Evolutionary conservation across 2,797 vertebrate genomes (phyloP).

Genomic region (Cuniculus paca): DNA sequence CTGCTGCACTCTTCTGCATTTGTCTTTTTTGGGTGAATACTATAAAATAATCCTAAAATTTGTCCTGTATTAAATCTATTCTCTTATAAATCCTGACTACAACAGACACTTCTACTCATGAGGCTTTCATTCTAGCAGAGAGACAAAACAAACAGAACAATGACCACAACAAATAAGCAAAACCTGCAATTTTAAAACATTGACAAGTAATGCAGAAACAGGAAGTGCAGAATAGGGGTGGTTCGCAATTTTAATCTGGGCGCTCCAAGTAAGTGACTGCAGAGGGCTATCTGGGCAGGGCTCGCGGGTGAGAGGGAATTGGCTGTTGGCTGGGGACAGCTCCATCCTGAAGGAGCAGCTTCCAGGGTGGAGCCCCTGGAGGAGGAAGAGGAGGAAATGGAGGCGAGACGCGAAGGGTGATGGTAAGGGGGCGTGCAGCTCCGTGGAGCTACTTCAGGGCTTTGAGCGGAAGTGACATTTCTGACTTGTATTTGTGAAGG

Average conservation of each 20-base stretch:
- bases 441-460: neutral
- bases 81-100: too few relatives aligned
- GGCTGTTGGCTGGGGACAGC: neutral
- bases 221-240: neutral
- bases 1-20: too few relatives aligned
- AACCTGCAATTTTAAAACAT: neutral
- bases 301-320: neutral
- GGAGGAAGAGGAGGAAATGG: neutral
- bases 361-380: neutral
- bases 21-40: too few relatives aligned
- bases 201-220: neutral
- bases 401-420: too few relatives aligned
- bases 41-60: too few relatives aligned
- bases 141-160: neutral
- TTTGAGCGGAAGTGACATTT: neutral
- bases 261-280: neutral
- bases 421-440: rapidly evolving
- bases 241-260: neutral
- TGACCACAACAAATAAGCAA: neutral
- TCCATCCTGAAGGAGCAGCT: neutral
- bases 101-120: neutral
- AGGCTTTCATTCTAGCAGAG: neutral
- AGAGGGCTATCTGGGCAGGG: neutral
- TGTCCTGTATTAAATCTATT: too few relatives aligned
- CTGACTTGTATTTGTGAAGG: neutral